These are phyloP conservation scores for Apolygus lucorum DNA, from an alignment of 1,140 invertebrate species.

Conservation along the genomic window DNA sequence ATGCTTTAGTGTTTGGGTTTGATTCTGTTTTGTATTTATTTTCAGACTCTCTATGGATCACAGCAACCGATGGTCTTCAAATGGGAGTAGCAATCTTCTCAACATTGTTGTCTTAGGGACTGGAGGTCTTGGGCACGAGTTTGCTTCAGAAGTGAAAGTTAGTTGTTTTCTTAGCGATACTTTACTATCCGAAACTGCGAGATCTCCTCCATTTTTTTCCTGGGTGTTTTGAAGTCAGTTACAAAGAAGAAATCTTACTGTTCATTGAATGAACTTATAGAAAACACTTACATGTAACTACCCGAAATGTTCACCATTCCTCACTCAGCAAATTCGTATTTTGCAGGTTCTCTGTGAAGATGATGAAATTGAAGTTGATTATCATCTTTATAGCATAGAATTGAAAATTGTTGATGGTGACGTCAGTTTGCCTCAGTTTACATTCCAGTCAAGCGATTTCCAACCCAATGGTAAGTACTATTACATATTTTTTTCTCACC, in stretches of 20 bases:
- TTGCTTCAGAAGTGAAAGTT: slow-evolving; percentile 67
- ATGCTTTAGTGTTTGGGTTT: slow-evolving; percentile 16
- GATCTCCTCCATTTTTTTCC: no score
- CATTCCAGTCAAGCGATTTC: slow-evolving; percentile 65
- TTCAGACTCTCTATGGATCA: slow-evolving; percentile 45
- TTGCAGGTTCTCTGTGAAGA: slow-evolving; percentile 58
- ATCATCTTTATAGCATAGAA: slow-evolving; percentile 71
- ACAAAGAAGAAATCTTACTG: no score
- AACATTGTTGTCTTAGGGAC: slow-evolving; percentile 67
- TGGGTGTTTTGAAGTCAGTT: no score
- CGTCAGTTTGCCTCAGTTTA: slow-evolving; percentile 67
- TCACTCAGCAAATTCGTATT: no score
- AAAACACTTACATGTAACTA: no score
- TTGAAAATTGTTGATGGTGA: slow-evolving; percentile 80
- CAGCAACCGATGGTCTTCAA: slow-evolving; percentile 56
- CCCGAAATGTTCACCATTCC: no score
- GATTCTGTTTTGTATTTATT: slow-evolving; percentile 29
- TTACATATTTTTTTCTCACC: no score
- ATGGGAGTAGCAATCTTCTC: slow-evolving; percentile 58
- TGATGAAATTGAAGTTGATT: slow-evolving; percentile 77
- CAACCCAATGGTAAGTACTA: slow-evolving; percentile 56
- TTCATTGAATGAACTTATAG: no score
- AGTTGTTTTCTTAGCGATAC: no score
- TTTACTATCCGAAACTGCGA: no score
- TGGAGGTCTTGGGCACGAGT: slow-evolving; percentile 65